Evolutionary conservation across 2,797 vertebrate species (phyloP), one percentile per base, ranked within the genome.

Genomic region (Crax fasciolata): DNA sequence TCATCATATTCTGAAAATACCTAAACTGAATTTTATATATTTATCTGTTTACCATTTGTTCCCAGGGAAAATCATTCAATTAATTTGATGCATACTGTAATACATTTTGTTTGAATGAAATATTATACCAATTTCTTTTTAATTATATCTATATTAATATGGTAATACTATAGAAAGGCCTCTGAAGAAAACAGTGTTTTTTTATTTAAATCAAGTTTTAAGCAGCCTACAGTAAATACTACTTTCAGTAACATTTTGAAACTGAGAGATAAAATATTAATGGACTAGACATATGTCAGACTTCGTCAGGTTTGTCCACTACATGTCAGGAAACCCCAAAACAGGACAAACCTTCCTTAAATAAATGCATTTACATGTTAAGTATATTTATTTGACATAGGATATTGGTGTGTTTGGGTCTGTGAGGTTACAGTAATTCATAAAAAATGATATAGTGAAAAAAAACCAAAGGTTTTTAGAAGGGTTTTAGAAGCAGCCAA

Each of bases 281-380:
- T 55, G 3, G 0, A 1, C 3, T 51, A 17, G 18, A 2, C 72
- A 3, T 57, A 51, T 49, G 2, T 74, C 41, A n/a, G 23, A 24
- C 4, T 54, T 65, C 28, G 16, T 30, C 15, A 44, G 15, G 38
- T 62, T 71, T 73, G 1, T 39, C 48, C 10, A 58, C 9, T 62
- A 2, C 25, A 24, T 14, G 3, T 14, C 59, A 66, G n/a, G 3
- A 72, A 68, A 67, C 9, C 13, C 71, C n/a, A 44, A 44, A 82
- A 55, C 3, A 13, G 1, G 19, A 66, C 58, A 46, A 54, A 2
- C 9, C 13, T 55, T 71, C 21, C 52, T 67, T 84, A 78, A n/a
- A 24, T 38, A 73, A 76, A 6, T 14, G 3, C 2, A n/a, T 58
- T 48, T 68, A 27, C 58, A 4, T 30, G 28, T 66, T 89, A 0